Base-by-base conservation (phyloP, 2,888 invertebrate genomes). In the Drosophila antonietae region DNA sequence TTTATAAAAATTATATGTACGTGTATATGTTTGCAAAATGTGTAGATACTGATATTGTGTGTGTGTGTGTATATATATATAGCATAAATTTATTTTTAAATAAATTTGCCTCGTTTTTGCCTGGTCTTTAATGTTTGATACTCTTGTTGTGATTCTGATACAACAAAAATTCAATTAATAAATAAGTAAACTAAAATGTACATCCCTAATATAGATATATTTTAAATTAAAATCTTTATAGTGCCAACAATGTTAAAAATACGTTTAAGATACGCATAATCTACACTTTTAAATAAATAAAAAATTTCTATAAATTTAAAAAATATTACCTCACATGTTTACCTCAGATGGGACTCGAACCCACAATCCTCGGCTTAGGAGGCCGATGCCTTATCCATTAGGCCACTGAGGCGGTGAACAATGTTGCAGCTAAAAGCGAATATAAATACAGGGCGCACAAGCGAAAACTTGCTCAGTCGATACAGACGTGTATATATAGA, bases 371-470 rank as follows among this genome's bases (percentile, higher is more conserved):
- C 82, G 80, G 80, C 81, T 81, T 81, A 81, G 81, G 81, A 81
- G 81, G 81, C 81, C 82, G 81, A 80, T 81, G 81, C 81, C 81
- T 81, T 81, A 81, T 81, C 81, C 81, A 81, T 81, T 81, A 81
- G 81, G 81, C 81, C 81, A 81, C 81, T 81, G 81, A 80, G 82
- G 81, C 80, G 44, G 0, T 49, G 65, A 60, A 43, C 3, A 23
- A 4, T 8, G 10, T 44, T 28, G 0, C 39, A 20, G 67, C 67
- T 47, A 78, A 68, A 14, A 10, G 18, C 62, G 6, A 6, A 68
- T 56, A 68, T 65, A 33, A 68, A n/a, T 5, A 9, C 12, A 18
- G 10, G 7, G 20, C n/a, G 20, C 23, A 23, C 14, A 18, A 7
- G 8, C 23, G 20, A 61, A 47, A 8, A 14, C 14, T 20, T 20